phyloP scores from a whole-genome alignment of 2,888 invertebrate genomes.

The Metalampra italica region DNA sequence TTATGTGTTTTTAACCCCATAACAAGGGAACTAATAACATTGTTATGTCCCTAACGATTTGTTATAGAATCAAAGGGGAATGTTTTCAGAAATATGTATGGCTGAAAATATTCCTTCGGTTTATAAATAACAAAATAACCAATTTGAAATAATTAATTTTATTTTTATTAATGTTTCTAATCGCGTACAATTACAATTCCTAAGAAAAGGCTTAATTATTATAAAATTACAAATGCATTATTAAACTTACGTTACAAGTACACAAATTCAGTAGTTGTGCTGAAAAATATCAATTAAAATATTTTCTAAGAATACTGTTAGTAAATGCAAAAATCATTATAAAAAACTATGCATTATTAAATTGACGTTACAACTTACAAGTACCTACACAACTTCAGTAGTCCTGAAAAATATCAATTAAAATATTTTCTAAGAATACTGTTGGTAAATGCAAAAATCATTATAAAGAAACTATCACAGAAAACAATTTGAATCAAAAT shows the following conservation, averaged over 20 bases:
- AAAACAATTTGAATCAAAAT: constrained; percentile 19
- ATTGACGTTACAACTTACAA: too few relatives aligned
- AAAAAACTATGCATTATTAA: constrained; percentile 49
- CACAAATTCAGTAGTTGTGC: constrained; percentile 16
- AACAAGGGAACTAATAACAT: constrained; percentile 46
- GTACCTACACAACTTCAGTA: too few relatives aligned
- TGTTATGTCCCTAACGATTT: constrained; percentile 34
- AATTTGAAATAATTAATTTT: constrained; percentile 24
- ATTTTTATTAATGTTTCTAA: constrained; percentile 43
- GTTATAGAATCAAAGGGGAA: constrained; percentile 18
- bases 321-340: constrained; percentile 30
- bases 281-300: constrained; percentile 44
- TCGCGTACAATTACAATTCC: constrained; percentile 42
- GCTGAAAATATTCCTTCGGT: constrained; percentile 28
- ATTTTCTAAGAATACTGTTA: constrained; percentile 51
- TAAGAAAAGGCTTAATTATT: constrained; percentile 30
- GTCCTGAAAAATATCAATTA: too few relatives aligned
- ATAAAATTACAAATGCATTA: constrained; percentile 39
- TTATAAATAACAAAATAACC: constrained; percentile 17
- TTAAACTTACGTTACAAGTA: constrained; percentile 25
- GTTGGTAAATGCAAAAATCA: constrained; percentile 35
- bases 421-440: constrained; percentile 53
- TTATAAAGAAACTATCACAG: constrained; percentile 53
- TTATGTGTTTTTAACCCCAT: constrained; percentile 56
- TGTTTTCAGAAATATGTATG: constrained; percentile 19